phyloP scores from a whole-genome alignment of 2,113 vertebrate genomes.

The Polypterus bichir region DNA sequence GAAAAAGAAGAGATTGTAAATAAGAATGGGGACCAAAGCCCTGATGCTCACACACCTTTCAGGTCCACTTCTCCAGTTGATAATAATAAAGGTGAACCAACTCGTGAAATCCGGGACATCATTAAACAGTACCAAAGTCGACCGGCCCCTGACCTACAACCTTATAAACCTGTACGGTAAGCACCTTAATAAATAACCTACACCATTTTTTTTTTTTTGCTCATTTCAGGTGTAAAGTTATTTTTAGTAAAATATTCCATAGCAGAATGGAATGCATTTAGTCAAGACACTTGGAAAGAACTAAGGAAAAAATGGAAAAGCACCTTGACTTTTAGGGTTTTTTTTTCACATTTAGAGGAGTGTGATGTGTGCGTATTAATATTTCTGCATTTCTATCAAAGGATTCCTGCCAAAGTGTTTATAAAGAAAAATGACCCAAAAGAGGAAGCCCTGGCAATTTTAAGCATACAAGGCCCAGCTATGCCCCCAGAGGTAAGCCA shows the following conservation, averaged over 20 bases:
- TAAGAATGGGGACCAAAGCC: too few relatives aligned
- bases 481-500: conserved; percentile 36
- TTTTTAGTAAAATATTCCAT: too few relatives aligned
- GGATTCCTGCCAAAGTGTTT: conserved; percentile 44
- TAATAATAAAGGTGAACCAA: conserved; percentile 43
- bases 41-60: too few relatives aligned
- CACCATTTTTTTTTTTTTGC: too few relatives aligned
- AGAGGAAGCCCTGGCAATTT: conserved; percentile 76
- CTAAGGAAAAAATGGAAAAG: too few relatives aligned
- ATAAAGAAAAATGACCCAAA: conserved; percentile 71
- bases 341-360: too few relatives aligned
- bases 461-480: conserved; percentile 39
- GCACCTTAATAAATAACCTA: conserved; percentile 1
- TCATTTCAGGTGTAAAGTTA: too few relatives aligned
- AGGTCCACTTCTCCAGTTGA: too few relatives aligned
- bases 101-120: conserved; percentile 71
- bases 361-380: too few relatives aligned
- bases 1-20: conserved; percentile 4
- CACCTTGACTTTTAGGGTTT: too few relatives aligned
- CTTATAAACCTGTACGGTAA: conserved; percentile 58
- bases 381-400: conserved; percentile 19
- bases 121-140: conserved; percentile 77
- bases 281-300: too few relatives aligned
- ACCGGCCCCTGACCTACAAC: conserved; percentile 45
- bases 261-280: too few relatives aligned